Conservation (phyloP, 1,140 invertebrate genomes). For the Drosophila pruinosa region DNA sequence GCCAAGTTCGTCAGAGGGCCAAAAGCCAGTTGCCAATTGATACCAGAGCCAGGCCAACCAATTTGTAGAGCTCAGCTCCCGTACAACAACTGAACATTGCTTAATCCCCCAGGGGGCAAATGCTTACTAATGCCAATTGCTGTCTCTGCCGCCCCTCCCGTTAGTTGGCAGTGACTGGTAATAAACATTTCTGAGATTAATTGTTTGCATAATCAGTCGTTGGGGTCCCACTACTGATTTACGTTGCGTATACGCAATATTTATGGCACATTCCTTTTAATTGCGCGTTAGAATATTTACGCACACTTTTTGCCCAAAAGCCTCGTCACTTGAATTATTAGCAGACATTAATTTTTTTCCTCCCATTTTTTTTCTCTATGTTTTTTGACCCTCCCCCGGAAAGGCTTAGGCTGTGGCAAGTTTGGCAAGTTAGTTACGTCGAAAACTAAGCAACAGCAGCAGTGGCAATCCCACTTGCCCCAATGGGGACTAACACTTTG, state of each 20-base stretch:
- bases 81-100: constrained; percentile 14
- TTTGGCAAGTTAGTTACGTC: constrained; percentile 14
- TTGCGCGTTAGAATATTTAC: constrained; percentile 77
- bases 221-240: constrained; percentile 48
- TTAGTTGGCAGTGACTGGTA: constrained; percentile 29
- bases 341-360: constrained; percentile 68
- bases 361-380: not conserved
- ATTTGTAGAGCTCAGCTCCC: constrained; percentile 50
- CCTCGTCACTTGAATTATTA: constrained; percentile 66
- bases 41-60: constrained; percentile 46
- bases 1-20: not conserved
- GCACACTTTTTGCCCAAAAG: constrained; percentile 34
- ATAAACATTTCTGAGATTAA: constrained; percentile 71
- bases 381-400: not conserved
- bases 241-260: constrained; percentile 74
- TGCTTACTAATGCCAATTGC: constrained; percentile 21
- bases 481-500: constrained; percentile 2
- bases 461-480: not conserved
- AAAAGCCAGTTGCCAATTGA: constrained; percentile 63
- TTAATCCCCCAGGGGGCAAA: constrained; percentile 18
- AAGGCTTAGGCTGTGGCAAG: constrained; percentile 26
- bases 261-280: constrained; percentile 78
- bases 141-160: not conserved
- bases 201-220: constrained; percentile 70
- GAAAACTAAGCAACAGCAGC: not conserved